These are phyloP conservation scores for Morelia viridis DNA, from an alignment of 2,797 vertebrate species.

Conservation along the genomic window DNA sequence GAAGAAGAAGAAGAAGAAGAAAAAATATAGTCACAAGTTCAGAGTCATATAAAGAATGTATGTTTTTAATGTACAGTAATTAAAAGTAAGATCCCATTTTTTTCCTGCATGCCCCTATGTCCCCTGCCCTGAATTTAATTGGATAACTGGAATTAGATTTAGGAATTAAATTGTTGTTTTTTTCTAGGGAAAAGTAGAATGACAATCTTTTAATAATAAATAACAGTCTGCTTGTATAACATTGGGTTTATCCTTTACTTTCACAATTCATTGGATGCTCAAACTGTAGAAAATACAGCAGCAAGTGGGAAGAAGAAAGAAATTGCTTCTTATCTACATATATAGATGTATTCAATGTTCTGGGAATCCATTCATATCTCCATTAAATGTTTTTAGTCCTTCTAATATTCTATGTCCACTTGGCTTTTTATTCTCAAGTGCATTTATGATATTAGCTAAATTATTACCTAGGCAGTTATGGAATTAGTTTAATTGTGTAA, in stretches of 20 bases:
- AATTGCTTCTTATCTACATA: not conserved
- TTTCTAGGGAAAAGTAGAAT: not conserved
- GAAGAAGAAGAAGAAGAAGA: constrained; percentile 58
- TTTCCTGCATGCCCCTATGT: not conserved
- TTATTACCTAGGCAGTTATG: not conserved
- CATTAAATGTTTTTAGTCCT: constrained; percentile 1
- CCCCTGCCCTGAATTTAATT: not conserved
- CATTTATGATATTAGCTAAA: not conserved
- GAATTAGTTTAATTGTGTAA: constrained; percentile 13
- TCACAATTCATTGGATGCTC: not conserved
- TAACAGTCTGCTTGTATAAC: not conserved
- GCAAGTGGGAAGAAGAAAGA: not conserved
- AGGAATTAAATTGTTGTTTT: not conserved
- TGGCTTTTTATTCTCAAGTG: not conserved
- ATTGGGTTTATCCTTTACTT: not conserved
- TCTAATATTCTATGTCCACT: not conserved
- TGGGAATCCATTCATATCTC: not conserved
- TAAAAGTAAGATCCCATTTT: not conserved
- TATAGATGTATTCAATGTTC: not conserved
- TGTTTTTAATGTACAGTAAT: not conserved
- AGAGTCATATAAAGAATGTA: not conserved
- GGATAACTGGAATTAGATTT: not conserved
- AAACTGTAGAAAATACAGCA: not conserved
- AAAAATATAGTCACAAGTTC: constrained; percentile 20
- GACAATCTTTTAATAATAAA: not conserved